A percentile compares a stretch with the other conserved stretches of the same genome.
These are phyloP conservation scores for Orthosia gracilis DNA, from an alignment of 2,888 invertebrate species.

Conservation along the genomic window DNA sequence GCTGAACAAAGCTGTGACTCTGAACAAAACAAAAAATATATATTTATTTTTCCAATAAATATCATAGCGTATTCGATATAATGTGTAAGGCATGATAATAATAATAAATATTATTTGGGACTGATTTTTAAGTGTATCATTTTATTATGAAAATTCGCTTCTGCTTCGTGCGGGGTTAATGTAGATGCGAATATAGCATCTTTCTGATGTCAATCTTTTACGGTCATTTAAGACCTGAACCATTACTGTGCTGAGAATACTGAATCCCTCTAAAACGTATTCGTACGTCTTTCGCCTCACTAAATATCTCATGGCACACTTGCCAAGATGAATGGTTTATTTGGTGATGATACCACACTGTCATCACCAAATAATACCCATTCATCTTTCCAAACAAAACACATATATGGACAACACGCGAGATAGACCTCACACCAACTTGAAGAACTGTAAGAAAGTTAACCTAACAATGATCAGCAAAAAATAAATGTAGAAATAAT, in stretches of 20 bases:
- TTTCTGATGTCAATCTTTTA: background rate
- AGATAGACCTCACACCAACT: too few relatives aligned
- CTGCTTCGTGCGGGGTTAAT: background rate
- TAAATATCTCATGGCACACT: too few relatives aligned
- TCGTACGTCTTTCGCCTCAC: background rate
- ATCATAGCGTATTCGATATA: constrained; percentile 80
- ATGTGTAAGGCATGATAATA: constrained; percentile 78
- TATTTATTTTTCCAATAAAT: constrained; percentile 88
- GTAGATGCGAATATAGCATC: background rate
- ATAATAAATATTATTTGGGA: constrained; percentile 79
- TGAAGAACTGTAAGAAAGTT: too few relatives aligned
- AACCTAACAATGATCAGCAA: too few relatives aligned
- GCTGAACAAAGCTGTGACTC: constrained; percentile 81
- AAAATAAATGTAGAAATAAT: too few relatives aligned
- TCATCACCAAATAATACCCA: too few relatives aligned
- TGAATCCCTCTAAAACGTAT: background rate
- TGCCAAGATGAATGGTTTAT: too few relatives aligned
- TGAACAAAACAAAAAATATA: constrained; percentile 74
- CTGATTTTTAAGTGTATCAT: constrained; percentile 71
- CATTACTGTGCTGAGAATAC: background rate
- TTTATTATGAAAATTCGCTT: constrained; percentile 45
- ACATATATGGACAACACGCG: too few relatives aligned
- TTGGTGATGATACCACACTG: too few relatives aligned
- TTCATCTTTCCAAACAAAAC: too few relatives aligned
- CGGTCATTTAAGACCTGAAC: background rate